Base-by-base conservation (phyloP, 2,113 vertebrate genomes). In the Charadrius vociferus region DNA sequence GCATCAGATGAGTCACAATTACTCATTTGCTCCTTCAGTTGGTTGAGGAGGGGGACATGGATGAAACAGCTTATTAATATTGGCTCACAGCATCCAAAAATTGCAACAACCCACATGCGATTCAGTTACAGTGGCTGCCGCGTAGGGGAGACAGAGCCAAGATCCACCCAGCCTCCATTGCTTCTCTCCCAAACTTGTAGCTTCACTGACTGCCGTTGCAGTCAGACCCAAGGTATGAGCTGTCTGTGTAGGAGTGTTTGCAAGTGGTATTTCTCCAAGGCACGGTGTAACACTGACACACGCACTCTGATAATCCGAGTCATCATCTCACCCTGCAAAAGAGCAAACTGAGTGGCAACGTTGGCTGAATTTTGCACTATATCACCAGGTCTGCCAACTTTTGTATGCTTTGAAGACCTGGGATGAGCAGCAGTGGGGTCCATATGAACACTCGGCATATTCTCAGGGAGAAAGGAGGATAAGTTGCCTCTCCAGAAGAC, bases 1-100 rank as follows among this genome's bases (percentile, higher is more conserved):
- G 36, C 20, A 94, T 63, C 58, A 58, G 41, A 82, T 97, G 96
- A 96, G 32, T 97, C 96, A 96, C 62, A 49, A 41, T 92, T 96
- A 89, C 74, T 97, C 89, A 96, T 81, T 81, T 24, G 3, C 63
- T 94, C 29, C 67, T 90, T 88, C 93, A 62, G 39, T 10, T 91
- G 52, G 4, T 3, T 93, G 70, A 43, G 56, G 89, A 84, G 39
- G 8, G 68, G 49, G 66, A 47, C 53, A 71, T 34, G 27, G 88
- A 62, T n/a, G 63, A 86, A 92, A 90, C 32, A 77, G 10, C 50
- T 93, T 71, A 59, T 89, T 90, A 90, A 77, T 92, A 53, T 36
- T 80, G 37, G 41, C 37, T 93, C 90, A 70, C 55, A 90, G 65
- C 58, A 83, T n/a, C 71, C 90, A 88, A 72, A 93, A 88, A 70